phyloP scores from a whole-genome alignment of 2,113 vertebrate species.

The Laticauda colubrina region DNA sequence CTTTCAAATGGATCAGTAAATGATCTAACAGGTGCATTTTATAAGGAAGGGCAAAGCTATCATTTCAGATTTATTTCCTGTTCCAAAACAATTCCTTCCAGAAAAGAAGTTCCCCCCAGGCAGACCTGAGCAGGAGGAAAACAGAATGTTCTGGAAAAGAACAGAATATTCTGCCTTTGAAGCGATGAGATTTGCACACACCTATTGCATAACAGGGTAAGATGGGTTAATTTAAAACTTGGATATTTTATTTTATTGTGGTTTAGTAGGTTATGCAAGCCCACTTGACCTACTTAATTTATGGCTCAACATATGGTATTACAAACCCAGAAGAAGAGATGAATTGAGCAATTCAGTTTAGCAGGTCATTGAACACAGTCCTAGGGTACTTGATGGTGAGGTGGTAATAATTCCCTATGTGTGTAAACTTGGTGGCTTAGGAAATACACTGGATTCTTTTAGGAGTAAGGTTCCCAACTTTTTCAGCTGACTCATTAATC shows the following conservation, averaged over 20 bases:
- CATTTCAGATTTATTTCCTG: neutral
- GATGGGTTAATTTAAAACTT: neutral
- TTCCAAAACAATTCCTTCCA: neutral
- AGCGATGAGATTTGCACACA: neutral
- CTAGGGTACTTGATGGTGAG: neutral
- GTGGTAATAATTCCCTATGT: neutral
- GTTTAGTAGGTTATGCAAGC: neutral
- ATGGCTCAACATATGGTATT: neutral
- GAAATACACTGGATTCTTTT: neutral
- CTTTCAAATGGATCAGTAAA: neutral
- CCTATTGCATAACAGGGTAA: neutral
- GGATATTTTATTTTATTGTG: neutral
- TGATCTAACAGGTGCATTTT: neutral
- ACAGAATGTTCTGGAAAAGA: neutral
- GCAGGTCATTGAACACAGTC: neutral
- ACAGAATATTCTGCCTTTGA: neutral
- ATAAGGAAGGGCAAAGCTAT: neutral
- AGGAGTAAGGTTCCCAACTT: neutral
- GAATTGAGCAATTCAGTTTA: neutral
- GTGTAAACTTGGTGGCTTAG: neutral
- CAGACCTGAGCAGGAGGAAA: neutral
- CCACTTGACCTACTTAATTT: neutral
- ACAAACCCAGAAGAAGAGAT: neutral
- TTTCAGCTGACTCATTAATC: neutral
- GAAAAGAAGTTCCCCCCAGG: neutral